These are phyloP conservation scores for Peucedramus taeniatus DNA, from an alignment of 2,113 vertebrate genomes.

Conservation along the genomic window DNA sequence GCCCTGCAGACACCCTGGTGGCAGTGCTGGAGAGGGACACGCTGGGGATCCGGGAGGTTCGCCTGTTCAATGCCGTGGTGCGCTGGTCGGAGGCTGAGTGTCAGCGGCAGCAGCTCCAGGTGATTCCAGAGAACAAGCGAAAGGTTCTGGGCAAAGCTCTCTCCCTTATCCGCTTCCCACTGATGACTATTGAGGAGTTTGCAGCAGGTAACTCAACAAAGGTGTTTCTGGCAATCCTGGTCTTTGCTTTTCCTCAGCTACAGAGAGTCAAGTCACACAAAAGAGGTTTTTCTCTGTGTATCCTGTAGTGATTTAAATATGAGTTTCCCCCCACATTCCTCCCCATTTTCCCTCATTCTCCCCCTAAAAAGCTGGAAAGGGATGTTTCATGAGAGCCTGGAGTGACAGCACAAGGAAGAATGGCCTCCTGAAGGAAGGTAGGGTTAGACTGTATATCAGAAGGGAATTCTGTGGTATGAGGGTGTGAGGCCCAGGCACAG, in stretches of 20 bases:
- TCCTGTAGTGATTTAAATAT: not conserved
- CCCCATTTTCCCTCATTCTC: not conserved
- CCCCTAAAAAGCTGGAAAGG: not conserved
- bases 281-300: not conserved
- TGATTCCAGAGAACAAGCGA: conserved; percentile 91
- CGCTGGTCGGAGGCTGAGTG: conserved; percentile 94
- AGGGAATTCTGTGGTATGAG: not conserved
- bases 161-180: conserved; percentile 92
- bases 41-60: conserved; percentile 91
- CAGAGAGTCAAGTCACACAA: not conserved
- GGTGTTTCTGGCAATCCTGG: not conserved
- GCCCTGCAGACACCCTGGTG: conserved; percentile 86
- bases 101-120: conserved; percentile 90
- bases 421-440: not conserved
- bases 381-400: not conserved
- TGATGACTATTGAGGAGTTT: conserved; percentile 99
- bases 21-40: conserved; percentile 95
- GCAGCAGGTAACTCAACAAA: conserved; percentile 84
- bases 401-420: not conserved
- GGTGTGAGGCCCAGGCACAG: not conserved
- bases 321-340: not conserved
- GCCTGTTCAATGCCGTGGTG: conserved; percentile 88
- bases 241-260: not conserved
- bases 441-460: not conserved
- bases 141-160: conserved; percentile 91